phyloP scores from a whole-genome alignment of 1,140 invertebrate genomes.

The Thaumatotibia leucotreta region DNA sequence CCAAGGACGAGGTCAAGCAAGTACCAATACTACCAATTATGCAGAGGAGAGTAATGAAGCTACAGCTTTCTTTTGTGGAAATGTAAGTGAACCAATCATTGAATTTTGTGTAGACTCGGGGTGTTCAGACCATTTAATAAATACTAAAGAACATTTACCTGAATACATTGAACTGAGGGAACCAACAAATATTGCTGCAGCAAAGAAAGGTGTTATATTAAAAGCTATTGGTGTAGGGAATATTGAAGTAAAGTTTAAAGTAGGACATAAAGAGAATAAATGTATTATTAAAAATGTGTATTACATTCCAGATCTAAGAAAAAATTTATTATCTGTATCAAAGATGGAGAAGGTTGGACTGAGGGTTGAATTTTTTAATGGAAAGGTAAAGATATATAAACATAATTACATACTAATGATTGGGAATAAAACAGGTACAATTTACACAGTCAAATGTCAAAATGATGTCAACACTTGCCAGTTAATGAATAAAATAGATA shows the following conservation, averaged over 20 bases:
- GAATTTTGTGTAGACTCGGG: neutral
- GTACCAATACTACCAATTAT: too few species aligned
- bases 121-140: neutral
- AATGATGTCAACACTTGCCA: neutral
- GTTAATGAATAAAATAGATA: neutral
- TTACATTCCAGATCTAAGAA: neutral
- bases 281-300: neutral
- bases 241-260: neutral
- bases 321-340: neutral
- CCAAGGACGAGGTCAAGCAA: too few species aligned
- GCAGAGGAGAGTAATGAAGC: too few species aligned
- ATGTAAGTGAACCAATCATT: neutral
- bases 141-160: neutral
- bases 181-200: neutral
- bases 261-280: neutral
- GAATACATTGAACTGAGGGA: neutral
- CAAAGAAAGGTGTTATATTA: neutral
- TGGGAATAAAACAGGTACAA: neutral
- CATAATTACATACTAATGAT: neutral
- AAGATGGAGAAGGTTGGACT: neutral
- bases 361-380: neutral
- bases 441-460: neutral
- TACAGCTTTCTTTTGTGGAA: too few species aligned
- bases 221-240: neutral
- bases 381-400: neutral